Conservation (phyloP, 35 echinoderm and acorn worm species). For the Apostichopus parvimensis region DNA sequence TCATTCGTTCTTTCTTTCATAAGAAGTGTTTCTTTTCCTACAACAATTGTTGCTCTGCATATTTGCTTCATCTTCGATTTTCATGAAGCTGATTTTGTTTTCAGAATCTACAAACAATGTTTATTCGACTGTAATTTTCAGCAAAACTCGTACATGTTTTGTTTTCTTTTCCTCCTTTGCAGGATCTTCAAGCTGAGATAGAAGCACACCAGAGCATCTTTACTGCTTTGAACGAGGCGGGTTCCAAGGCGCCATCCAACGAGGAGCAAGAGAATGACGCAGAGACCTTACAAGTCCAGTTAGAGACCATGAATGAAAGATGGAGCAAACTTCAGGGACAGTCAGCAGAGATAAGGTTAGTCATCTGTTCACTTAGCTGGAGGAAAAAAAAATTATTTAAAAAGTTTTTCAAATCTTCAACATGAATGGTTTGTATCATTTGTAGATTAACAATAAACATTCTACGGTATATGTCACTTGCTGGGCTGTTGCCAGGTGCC, state of each 20-base stretch:
- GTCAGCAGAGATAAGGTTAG: slow-evolving; percentile 68
- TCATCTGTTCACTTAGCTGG: not conserved
- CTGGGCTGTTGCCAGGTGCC: too few species aligned
- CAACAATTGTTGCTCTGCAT: too few species aligned
- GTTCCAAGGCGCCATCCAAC: slow-evolving; percentile 61
- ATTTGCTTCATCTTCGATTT: too few species aligned
- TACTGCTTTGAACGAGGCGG: slow-evolving; percentile 84
- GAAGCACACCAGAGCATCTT: slow-evolving; percentile 98
- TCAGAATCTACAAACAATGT: not conserved
- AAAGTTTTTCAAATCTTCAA: not conserved
- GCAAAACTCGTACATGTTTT: too few species aligned
- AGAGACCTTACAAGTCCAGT: slow-evolving; percentile 35
- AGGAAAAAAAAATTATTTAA: not conserved
- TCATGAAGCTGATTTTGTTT: not conserved
- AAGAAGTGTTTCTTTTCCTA: too few species aligned
- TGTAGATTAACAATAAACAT: too few species aligned
- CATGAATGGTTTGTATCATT: too few species aligned
- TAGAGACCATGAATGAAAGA: slow-evolving; percentile 62
- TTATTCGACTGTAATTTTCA: too few species aligned
- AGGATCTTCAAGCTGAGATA: slow-evolving; percentile 99
- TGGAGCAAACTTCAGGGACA: slow-evolving; percentile 57
- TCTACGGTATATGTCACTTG: too few species aligned
- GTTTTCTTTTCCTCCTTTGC: slow-evolving; percentile 34
- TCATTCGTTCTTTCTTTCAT: too few species aligned
- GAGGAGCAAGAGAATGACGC: slow-evolving; percentile 58